Evolutionary conservation across 2,113 vertebrate genomes (phyloP), one percentile per base, ranked within the genome.

Genomic region (Gymnarchus niloticus): DNA sequence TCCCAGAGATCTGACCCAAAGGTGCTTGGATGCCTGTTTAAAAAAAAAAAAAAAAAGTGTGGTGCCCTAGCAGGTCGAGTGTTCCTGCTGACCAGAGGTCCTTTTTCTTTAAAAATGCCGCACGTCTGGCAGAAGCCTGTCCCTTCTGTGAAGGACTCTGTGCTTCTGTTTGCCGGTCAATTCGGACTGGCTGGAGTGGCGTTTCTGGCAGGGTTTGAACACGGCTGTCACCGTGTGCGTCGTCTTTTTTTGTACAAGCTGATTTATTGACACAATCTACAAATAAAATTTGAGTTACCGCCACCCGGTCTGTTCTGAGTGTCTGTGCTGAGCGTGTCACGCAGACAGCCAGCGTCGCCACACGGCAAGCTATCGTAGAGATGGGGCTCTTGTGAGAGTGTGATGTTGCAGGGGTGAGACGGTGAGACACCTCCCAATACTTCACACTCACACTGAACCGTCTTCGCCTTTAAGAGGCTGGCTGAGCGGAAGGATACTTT

Each of bases 141-240:
- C 93, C n/a, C 94, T 95, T 95, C 94, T 92, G 89, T 95, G 94
- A 95, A 95, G 94, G 94, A 87, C 88, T 88, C 86, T 84, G 87
- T 89, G 84, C 86, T 92, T 86, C 61, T 89, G 88, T 85, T 52
- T 21, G 10, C 9, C 44, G 19, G 3, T 56, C 2, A 3, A 33
- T 3, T 28, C 82, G 28, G 81, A 80, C 17, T 23, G 41, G 49
- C 41, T 9, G 2, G 9, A 17, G 81, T 19, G 6, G 54, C 82
- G 88, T 87, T 90, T 86, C 28, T 84, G 76, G 85, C 89, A 88
- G 80, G 83, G 80, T 49, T 88, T 54, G 87, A 41, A 57, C 85
- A 56, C 78, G 83, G 87, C 87, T 88, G 91, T 83, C 48, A 84
- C 83, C 88, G 85, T 10, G 90, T 92, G 92, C 93, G 81, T 33